Conservation (phyloP, 2,888 invertebrate species). For the Toxonevra muliebris region DNA sequence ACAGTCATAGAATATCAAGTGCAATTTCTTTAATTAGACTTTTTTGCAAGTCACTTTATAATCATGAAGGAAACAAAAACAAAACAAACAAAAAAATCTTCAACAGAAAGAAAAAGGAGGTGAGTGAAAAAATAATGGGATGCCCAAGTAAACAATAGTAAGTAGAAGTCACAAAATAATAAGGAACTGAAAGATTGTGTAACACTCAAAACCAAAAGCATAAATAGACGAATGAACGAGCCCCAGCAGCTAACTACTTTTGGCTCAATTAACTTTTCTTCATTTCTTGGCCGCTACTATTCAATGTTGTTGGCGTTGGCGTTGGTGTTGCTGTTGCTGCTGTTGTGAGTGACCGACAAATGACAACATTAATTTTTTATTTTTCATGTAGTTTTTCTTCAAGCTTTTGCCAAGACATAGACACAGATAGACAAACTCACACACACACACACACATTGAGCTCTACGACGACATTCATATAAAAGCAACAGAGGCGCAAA, state of each 20-base stretch:
- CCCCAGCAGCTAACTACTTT: slow-evolving; percentile 14
- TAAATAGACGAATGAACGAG: not conserved
- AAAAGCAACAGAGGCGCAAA: not conserved
- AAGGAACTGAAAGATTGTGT: not conserved
- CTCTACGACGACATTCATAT: no score
- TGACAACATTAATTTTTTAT: slow-evolving; percentile 14
- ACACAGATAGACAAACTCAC: not conserved
- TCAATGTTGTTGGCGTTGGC: not conserved
- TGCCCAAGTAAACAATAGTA: slow-evolving; percentile 1
- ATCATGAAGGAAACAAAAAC: not conserved
- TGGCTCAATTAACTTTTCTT: slow-evolving; percentile 30
- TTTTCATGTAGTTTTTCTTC: not conserved
- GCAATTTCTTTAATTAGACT: slow-evolving; percentile 31
- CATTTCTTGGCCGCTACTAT: not conserved
- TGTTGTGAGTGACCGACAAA: slow-evolving; percentile 17
- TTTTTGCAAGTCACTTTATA: slow-evolving; percentile 18
- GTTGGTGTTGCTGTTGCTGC: not conserved
- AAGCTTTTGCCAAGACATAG: slow-evolving; percentile 17
- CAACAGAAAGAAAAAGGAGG: not conserved
- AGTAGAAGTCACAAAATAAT: not conserved
- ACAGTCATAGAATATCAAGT: not conserved
- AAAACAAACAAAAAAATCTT: not conserved
- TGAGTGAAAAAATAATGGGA: not conserved
- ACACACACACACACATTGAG: no score
- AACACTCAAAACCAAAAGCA: not conserved